Base-by-base conservation (phyloP, 2,888 invertebrate species). In the Trilocha varians region DNA sequence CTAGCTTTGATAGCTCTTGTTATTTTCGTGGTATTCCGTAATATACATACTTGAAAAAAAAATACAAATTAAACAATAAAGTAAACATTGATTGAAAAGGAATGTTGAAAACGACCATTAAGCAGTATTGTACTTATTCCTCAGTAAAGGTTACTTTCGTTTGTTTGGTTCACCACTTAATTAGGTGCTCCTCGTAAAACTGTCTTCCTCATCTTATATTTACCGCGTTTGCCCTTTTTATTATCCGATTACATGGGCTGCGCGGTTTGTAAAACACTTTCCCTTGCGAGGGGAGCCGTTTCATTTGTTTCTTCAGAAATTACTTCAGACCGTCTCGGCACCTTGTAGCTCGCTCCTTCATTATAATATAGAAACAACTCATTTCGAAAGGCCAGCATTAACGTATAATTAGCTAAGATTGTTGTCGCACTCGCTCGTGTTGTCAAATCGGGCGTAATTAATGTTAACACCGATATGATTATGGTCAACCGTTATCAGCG, bases 121-220 rank as follows among this genome's bases (percentile, higher is more conserved):
- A 25, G 11, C 25, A 9, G 11, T 36, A 16, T 52, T 48, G 53
- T 58, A 59, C 63, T 70, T 68, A 74, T 71, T 64, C 57, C 57
- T 65, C 64, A 66, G 72, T 78, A 74, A 83, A 74, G 74, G 78
- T 68, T 83, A 74, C 66, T 66, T 79, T 73, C 71, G 68, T 77
- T 77, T 79, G 74, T 77, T 77, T 77, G 73, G 78, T 77, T 82
- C 78, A 78, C 84, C 84, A 78, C 85, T 85, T 85, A 85, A 85
- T 85, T 85, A 85, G 85, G 82, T 78, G 75, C 70, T 69, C 80
- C 73, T 85, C 85, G 85, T 85, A 85, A 85, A 85, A 85, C 85
- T 85, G 85, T 85, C 85, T 85, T 84, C 80, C 84, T 85, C 85
- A 84, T 85, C 85, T 84, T 83, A 84, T 85, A 85, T 85, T 85